Conservation (phyloP, 2,888 invertebrate species). For the Augochlorella aurata region DNA sequence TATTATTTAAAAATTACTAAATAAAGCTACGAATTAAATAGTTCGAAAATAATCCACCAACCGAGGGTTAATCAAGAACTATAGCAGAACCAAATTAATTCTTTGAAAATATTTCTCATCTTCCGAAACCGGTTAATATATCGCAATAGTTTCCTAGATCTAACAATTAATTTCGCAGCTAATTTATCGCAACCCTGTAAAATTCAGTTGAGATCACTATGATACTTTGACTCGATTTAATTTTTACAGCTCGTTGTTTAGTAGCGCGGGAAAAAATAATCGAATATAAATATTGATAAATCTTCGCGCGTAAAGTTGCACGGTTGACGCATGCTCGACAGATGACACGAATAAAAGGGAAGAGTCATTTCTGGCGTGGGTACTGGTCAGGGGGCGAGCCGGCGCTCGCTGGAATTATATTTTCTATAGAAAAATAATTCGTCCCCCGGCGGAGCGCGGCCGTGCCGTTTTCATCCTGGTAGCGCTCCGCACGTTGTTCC, state of each 20-base stretch:
- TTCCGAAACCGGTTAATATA: too few relatives aligned
- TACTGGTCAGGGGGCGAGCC: constrained; percentile 20
- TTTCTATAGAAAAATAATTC: constrained; percentile 63
- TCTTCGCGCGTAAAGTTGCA: not conserved
- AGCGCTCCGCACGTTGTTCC: constrained; percentile 34
- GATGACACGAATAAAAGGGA: constrained; percentile 13
- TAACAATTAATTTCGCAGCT: too few relatives aligned
- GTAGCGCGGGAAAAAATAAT: too few relatives aligned
- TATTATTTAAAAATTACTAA: too few relatives aligned
- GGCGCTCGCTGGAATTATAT: constrained; percentile 49
- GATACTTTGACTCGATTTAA: not conserved
- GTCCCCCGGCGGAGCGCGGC: constrained; percentile 42
- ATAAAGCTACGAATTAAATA: too few relatives aligned
- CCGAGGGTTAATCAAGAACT: too few relatives aligned
- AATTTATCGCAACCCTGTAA: not conserved
- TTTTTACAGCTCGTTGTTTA: not conserved
- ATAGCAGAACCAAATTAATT: too few relatives aligned
- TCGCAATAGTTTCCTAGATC: too few relatives aligned
- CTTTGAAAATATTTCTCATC: too few relatives aligned
- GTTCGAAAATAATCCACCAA: too few relatives aligned
- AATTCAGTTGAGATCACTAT: not conserved
- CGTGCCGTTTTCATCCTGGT: constrained; percentile 25
- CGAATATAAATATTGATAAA: not conserved
- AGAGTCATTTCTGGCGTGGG: constrained; percentile 17
- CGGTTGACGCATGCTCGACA: not conserved